Evolutionary conservation across 1,140 invertebrate species (phyloP).

Genomic region (Trissolcus basalis): DNA sequence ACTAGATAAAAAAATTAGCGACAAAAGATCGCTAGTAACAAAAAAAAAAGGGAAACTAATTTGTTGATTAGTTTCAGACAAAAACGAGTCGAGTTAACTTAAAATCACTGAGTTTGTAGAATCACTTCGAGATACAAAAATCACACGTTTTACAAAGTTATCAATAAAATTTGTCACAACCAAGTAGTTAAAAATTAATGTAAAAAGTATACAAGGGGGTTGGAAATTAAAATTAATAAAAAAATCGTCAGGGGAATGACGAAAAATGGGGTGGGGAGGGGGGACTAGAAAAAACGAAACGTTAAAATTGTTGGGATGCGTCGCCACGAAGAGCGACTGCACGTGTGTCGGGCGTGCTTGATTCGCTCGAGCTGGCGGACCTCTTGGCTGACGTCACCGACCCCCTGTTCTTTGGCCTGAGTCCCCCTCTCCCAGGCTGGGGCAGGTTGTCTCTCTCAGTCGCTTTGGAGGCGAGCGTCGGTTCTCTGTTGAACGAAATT

Average conservation of each 20-base stretch:
- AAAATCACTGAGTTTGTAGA: too few relatives aligned
- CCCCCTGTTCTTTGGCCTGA: conserved; percentile 5
- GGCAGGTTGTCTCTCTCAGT: background rate
- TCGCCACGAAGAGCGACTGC: conserved; percentile 17
- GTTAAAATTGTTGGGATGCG: conserved; percentile 1
- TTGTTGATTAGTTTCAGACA: too few relatives aligned
- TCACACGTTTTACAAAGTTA: too few relatives aligned
- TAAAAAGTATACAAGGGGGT: background rate
- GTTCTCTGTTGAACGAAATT: too few relatives aligned
- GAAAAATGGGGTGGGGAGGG: background rate
- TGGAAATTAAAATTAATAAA: background rate
- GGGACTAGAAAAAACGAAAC: background rate
- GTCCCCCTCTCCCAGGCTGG: background rate
- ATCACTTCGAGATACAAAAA: too few relatives aligned
- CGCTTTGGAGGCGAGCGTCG: background rate
- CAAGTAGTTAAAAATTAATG: too few relatives aligned
- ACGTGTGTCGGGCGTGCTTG: conserved; percentile 18
- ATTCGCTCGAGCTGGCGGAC: too few relatives aligned
- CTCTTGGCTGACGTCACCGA: conserved; percentile 12
- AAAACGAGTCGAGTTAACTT: too few relatives aligned
- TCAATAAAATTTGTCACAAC: too few relatives aligned
- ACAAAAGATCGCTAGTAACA: too few relatives aligned
- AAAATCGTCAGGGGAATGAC: background rate
- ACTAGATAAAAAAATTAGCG: too few relatives aligned
- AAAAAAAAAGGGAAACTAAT: too few relatives aligned